Conservation (phyloP, 2,797 vertebrate species). For the Halcyon smyrnensis region DNA sequence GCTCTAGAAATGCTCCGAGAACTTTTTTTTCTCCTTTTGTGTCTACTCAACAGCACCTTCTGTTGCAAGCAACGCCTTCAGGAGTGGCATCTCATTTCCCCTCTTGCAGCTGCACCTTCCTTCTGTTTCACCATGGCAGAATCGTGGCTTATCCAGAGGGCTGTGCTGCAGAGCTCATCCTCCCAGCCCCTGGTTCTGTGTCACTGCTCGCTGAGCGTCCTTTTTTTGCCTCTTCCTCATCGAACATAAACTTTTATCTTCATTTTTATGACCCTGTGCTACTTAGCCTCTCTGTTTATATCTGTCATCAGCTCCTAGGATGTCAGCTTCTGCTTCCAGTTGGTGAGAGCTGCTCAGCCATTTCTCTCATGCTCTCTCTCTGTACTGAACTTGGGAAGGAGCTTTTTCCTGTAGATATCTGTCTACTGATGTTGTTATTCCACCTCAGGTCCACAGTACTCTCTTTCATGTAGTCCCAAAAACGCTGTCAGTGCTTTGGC, state of each 20-base stretch:
- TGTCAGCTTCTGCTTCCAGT: accelerated
- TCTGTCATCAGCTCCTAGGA: background rate
- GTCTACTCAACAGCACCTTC: background rate
- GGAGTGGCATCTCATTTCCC: background rate
- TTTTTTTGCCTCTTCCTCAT: background rate
- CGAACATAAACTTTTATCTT: background rate
- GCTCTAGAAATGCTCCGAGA: background rate
- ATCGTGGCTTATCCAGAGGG: accelerated
- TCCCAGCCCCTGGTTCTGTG: background rate
- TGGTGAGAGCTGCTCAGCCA: background rate
- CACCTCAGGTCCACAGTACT: background rate
- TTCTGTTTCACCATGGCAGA: background rate
- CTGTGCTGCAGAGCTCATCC: background rate
- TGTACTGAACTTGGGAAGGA: background rate
- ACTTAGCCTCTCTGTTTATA: background rate
- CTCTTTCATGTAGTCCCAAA: background rate
- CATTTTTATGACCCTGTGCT: background rate
- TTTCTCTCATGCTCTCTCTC: accelerated
- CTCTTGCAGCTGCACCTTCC: background rate
- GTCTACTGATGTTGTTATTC: accelerated
- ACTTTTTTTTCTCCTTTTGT: background rate
- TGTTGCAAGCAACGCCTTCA: background rate
- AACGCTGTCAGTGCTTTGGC: background rate
- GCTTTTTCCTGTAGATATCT: background rate
- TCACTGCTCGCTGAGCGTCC: accelerated